These are phyloP conservation scores for Peromyscus attwateri DNA, from an alignment of 2,797 vertebrate species.

Conservation along the genomic window DNA sequence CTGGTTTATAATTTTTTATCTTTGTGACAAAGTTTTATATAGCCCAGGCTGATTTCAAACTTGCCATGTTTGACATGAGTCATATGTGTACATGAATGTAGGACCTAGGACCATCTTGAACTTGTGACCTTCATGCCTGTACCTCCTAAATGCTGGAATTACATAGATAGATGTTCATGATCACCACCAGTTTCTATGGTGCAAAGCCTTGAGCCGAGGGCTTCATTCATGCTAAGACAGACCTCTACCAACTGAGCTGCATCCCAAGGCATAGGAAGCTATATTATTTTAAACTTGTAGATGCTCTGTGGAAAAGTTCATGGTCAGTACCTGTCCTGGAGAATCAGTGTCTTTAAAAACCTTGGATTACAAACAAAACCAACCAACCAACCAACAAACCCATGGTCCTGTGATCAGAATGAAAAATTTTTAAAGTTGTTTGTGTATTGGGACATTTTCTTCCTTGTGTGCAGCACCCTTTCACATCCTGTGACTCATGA, in stretches of 20 bases:
- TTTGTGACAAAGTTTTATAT: not conserved
- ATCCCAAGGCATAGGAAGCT: not conserved
- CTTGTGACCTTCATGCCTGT: not conserved
- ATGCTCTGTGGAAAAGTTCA: not conserved
- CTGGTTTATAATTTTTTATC: not conserved
- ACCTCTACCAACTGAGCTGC: not conserved
- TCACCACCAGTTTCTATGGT: not conserved
- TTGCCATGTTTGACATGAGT: not conserved
- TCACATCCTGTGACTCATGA: not conserved
- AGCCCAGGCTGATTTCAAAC: not conserved
- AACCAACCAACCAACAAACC: not conserved
- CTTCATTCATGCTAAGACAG: not conserved
- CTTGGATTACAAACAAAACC: not conserved
- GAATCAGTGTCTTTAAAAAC: not conserved
- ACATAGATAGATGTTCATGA: not conserved
- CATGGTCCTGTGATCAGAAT: not conserved
- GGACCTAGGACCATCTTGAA: not conserved
- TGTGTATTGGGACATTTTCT: not conserved
- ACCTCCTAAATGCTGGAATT: not conserved
- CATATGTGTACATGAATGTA: not conserved
- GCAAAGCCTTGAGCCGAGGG: not conserved
- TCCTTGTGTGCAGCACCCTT: not conserved
- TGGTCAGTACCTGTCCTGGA: not conserved
- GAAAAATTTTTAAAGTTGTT: not conserved
- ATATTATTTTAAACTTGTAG: not conserved